Percentiles rank a stretch among this genome's conserved stretches.
Evolutionary conservation across 2,888 invertebrate genomes (phyloP).

Genomic region (Hyposoter dolosus): DNA sequence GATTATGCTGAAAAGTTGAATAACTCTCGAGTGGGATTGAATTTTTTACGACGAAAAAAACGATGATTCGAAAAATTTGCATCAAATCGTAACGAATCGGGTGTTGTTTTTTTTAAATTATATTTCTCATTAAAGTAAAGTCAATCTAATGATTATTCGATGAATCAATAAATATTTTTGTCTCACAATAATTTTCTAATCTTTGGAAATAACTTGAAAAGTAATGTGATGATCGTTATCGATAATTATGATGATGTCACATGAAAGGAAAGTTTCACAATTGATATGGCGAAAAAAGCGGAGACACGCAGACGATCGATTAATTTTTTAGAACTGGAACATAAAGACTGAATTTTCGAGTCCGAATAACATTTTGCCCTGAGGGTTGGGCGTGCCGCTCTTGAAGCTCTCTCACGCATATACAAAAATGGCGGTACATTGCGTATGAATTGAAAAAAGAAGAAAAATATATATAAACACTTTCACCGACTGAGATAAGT

Average conservation of each 20-base stretch:
- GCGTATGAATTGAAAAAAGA: constrained; percentile 26
- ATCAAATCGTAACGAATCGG: background rate
- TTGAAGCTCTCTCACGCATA: constrained; percentile 16
- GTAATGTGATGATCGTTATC: background rate
- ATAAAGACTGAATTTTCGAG: constrained; percentile 53
- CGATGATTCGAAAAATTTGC: background rate
- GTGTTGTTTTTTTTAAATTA: background rate
- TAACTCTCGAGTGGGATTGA: no score
- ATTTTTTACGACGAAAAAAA: background rate
- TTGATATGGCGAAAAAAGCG: background rate
- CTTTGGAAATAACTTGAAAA: background rate
- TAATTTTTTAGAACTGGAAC: constrained; percentile 44
- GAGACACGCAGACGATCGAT: constrained; percentile 32
- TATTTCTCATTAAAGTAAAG: background rate
- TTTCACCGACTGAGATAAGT: constrained; percentile 51
- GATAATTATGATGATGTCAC: background rate
- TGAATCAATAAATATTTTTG: background rate
- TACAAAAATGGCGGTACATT: constrained; percentile 15
- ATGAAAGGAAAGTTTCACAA: background rate
- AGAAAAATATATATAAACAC: constrained; percentile 49
- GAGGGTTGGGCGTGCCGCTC: constrained; percentile 56
- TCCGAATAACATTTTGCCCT: constrained; percentile 56
- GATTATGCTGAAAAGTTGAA: background rate
- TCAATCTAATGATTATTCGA: background rate
- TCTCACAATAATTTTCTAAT: background rate